A percentile compares a stretch with the other conserved stretches of the same genome.
Evolutionary conservation across 2,888 invertebrate species (phyloP).

Genomic region (Leptopterna dolabrata): DNA sequence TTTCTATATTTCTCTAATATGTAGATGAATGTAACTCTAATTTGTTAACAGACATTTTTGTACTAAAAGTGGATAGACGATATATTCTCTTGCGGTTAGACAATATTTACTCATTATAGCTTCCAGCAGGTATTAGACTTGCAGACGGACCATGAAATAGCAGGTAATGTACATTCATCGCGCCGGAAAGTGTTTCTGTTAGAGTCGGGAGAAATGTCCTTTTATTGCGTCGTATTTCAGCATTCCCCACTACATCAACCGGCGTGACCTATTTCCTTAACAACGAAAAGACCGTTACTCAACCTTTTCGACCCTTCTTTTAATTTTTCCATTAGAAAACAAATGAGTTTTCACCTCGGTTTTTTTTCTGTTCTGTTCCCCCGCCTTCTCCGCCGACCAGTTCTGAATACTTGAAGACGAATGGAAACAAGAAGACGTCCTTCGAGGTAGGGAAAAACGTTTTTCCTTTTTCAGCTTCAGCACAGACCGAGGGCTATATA

Average conservation of each 20-base stretch:
- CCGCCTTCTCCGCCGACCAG: not conserved
- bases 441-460: slow-evolving; percentile 28
- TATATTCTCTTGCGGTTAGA: too few relatives aligned
- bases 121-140: too few relatives aligned
- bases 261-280: not conserved
- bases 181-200: not conserved
- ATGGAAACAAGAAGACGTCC: slow-evolving; percentile 40
- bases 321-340: slow-evolving; percentile 41
- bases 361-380: not conserved
- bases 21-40: too few relatives aligned
- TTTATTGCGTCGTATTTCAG: not conserved
- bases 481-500: slow-evolving; percentile 47
- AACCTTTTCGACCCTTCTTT: slow-evolving; percentile 24
- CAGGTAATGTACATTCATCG: too few relatives aligned
- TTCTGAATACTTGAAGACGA: slow-evolving; percentile 14
- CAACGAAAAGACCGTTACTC: slow-evolving; percentile 13
- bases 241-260: not conserved
- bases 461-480: slow-evolving; percentile 25
- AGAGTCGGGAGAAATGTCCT: not conserved
- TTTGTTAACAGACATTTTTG: too few relatives aligned
- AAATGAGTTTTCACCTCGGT: slow-evolving; percentile 23
- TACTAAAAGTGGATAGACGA: too few relatives aligned
- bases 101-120: too few relatives aligned
- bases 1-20: too few relatives aligned
- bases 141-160: too few relatives aligned